Percentiles rank a stretch among this genome's conserved stretches.
Conservation (phyloP, 2,888 invertebrate species). For the Papilio demoleus region DNA sequence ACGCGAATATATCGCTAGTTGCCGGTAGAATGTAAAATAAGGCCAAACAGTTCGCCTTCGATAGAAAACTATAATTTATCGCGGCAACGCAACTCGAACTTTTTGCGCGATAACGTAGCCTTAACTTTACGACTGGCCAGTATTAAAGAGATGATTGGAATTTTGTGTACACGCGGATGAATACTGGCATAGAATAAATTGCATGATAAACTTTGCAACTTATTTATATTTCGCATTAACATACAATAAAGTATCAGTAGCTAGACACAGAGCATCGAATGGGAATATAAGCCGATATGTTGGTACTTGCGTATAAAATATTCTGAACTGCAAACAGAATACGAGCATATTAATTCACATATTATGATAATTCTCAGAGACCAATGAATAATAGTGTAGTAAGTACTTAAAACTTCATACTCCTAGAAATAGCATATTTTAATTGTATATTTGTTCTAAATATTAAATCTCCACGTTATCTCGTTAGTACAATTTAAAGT, state of each 20-base stretch:
- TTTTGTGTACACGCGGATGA: background rate
- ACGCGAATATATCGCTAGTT: no score
- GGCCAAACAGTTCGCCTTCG: no score
- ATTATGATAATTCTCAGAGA: background rate
- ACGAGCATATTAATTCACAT: slow-evolving; percentile 19
- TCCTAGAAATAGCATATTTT: no score
- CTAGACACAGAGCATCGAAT: slow-evolving; percentile 10
- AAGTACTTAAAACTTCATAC: no score
- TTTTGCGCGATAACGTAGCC: no score
- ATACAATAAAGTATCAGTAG: slow-evolving; percentile 22
- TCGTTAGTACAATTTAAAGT: background rate
- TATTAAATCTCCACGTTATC: background rate
- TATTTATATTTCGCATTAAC: slow-evolving; percentile 2
- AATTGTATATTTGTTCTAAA: background rate
- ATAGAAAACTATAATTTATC: no score
- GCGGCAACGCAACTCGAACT: no score
- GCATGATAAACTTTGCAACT: background rate
- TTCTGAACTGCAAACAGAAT: slow-evolving; percentile 12
- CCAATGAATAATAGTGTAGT: background rate
- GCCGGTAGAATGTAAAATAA: no score
- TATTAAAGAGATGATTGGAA: background rate
- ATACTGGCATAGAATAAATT: background rate
- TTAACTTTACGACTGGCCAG: no score
- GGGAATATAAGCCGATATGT: slow-evolving; percentile 3
- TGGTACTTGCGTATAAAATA: slow-evolving; percentile 9